These are phyloP conservation scores for Lasioglossum zephyrum DNA, from an alignment of 2,888 invertebrate genomes.

Conservation along the genomic window DNA sequence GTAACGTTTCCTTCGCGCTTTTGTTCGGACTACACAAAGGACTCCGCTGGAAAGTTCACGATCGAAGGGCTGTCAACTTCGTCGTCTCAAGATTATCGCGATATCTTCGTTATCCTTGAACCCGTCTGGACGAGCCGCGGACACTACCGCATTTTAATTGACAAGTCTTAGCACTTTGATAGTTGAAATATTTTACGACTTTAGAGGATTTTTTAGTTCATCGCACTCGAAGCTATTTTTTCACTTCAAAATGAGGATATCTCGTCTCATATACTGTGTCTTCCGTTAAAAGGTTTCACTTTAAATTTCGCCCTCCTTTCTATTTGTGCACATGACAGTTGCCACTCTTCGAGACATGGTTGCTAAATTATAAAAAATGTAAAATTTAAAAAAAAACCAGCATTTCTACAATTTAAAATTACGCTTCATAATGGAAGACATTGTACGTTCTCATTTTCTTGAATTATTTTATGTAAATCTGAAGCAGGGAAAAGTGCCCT, in stretches of 20 bases:
- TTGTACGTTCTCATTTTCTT: too few relatives aligned
- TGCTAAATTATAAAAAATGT: too few relatives aligned
- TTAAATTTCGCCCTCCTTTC: too few relatives aligned
- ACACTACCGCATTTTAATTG: conserved; percentile 54
- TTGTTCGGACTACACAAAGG: conserved; percentile 45
- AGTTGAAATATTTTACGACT: background rate
- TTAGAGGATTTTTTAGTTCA: background rate
- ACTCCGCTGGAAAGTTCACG: conserved; percentile 12
- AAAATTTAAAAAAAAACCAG: too few relatives aligned
- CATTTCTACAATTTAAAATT: too few relatives aligned
- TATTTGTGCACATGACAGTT: too few relatives aligned
- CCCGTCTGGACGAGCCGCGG: background rate
- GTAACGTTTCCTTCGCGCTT: conserved; percentile 39
- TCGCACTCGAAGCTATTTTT: background rate
- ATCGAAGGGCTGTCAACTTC: conserved; percentile 38
- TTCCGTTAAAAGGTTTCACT: too few relatives aligned
- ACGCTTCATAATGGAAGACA: too few relatives aligned
- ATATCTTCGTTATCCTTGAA: conserved; percentile 36
- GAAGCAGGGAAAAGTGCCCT: too few relatives aligned
- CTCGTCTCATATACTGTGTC: background rate
- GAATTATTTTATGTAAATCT: too few relatives aligned
- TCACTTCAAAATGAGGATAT: background rate
- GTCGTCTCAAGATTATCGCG: conserved; percentile 44
- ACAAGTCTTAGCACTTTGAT: background rate
- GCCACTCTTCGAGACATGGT: too few relatives aligned